These are phyloP conservation scores for Agrypnus murinus DNA, from an alignment of 2,888 invertebrate species.

Conservation along the genomic window DNA sequence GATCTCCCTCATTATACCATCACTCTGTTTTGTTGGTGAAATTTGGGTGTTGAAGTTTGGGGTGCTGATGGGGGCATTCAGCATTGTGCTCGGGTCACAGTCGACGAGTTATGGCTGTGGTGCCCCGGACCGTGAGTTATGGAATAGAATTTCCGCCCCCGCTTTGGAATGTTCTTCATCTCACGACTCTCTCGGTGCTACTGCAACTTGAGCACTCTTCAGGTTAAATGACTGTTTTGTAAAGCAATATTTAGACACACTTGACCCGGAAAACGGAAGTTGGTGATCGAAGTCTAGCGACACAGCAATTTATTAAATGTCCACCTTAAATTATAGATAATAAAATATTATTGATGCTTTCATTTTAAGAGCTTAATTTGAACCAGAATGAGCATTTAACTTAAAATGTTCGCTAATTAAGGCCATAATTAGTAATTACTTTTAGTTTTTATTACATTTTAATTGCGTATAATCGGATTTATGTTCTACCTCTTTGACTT, in stretches of 20 bases:
- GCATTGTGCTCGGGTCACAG: conserved; percentile 54
- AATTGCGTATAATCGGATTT: conserved; percentile 44
- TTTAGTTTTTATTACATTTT: conserved; percentile 45
- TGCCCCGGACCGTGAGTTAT: conserved; percentile 60
- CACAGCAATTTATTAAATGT: conserved; percentile 4
- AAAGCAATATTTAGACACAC: conserved; percentile 43
- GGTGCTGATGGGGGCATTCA: conserved; percentile 47
- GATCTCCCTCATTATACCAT: conserved; percentile 53
- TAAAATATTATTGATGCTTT: conserved; percentile 35
- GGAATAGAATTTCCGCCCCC: conserved; percentile 61
- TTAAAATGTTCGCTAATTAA: conserved; percentile 41
- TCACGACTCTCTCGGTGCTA: conserved; percentile 33
- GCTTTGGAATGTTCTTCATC: conserved; percentile 53
- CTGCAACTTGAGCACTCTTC: conserved; percentile 40
- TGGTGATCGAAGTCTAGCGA: conserved; percentile 3
- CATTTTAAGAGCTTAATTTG: conserved; percentile 26
- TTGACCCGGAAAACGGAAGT: conserved; percentile 40
- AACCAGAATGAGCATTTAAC: conserved; percentile 17
- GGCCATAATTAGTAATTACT: conserved; percentile 40
- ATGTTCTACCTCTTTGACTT: conserved; percentile 18
- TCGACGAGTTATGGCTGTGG: conserved; percentile 58
- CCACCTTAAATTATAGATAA: conserved; percentile 17
- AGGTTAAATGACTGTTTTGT: conserved; percentile 42
- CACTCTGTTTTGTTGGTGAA: conserved; percentile 47
- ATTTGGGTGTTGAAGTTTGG: conserved; percentile 39